Conservation (phyloP, 2,797 vertebrate species). For the Esox masquinongy region DNA sequence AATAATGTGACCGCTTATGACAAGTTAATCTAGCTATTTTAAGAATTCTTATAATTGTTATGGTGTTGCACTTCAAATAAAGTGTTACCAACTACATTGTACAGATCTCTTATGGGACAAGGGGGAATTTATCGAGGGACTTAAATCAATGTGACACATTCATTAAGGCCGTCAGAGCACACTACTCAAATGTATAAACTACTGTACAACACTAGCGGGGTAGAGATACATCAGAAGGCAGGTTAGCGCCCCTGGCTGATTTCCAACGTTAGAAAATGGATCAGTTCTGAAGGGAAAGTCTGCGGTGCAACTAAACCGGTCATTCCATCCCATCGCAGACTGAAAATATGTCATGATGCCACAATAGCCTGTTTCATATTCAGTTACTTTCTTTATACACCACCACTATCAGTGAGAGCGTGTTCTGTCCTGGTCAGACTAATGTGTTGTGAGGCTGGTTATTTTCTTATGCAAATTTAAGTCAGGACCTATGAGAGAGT, state of each 20-base stretch:
- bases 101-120: constrained; percentile 50
- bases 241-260: constrained; percentile 34
- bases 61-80: no score
- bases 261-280: constrained; percentile 26
- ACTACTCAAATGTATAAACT: constrained; percentile 47
- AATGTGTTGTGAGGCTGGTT: constrained; percentile 53
- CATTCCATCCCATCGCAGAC: constrained; percentile 41
- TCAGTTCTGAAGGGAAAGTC: constrained; percentile 28
- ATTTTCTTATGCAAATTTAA: constrained; percentile 60
- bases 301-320: constrained; percentile 8
- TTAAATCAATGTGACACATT: constrained; percentile 61
- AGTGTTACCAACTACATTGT: constrained; percentile 7
- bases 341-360: constrained; percentile 49
- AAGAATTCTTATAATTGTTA: no score
- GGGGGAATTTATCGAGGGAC: constrained; percentile 44
- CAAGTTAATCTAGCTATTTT: no score
- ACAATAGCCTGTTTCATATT: constrained; percentile 45
- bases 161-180: constrained; percentile 61
- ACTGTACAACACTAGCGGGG: constrained; percentile 43
- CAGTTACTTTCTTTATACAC: constrained; percentile 37
- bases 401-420: constrained; percentile 33
- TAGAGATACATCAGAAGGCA: constrained; percentile 29
- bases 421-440: constrained; percentile 34
- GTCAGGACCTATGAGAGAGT: constrained; percentile 52
- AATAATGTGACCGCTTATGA: no score